Conservation (phyloP, 2,888 invertebrate genomes). For the Campoplex nolae region DNA sequence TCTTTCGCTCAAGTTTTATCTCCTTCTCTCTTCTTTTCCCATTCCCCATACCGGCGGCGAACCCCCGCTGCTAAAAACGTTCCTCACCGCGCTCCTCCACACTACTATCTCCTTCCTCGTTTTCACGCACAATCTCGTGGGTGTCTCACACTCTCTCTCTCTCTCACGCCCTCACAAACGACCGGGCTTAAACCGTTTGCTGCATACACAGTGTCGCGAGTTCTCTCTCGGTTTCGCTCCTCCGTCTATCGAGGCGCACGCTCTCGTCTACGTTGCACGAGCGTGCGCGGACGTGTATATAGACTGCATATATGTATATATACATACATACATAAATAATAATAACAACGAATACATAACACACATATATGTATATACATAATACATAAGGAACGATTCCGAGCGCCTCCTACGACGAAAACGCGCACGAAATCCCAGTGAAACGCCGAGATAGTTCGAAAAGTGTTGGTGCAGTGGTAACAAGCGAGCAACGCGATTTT, state of each 20-base stretch:
- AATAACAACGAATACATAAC: not conserved
- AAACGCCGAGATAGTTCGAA: conserved; percentile 37
- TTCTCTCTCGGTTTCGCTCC: not conserved
- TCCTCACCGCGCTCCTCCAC: conserved; percentile 1
- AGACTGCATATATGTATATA: conserved; percentile 6
- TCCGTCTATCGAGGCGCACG: conserved; percentile 39
- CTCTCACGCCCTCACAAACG: not conserved
- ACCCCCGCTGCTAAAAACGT: conserved; percentile 20
- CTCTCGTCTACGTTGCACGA: conserved; percentile 54
- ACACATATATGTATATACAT: conserved; percentile 9
- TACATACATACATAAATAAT: conserved; percentile 2
- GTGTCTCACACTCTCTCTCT: not conserved
- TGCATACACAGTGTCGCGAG: conserved; percentile 22
- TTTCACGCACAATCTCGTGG: conserved; percentile 22
- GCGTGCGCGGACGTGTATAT: conserved; percentile 51
- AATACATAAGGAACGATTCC: not conserved
- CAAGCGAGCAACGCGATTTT: conserved; percentile 38
- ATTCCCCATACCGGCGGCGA: conserved; percentile 12
- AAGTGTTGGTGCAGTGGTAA: conserved; percentile 46
- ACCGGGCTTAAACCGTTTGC: conserved; percentile 5
- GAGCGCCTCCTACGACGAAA: conserved; percentile 40
- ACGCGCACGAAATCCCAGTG: conserved; percentile 25
- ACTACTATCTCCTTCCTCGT: conserved; percentile 34
- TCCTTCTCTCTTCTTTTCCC: not conserved
- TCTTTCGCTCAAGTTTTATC: not conserved